These are phyloP conservation scores for Anoplius nigerrimus DNA, from an alignment of 2,888 invertebrate genomes.

Conservation along the genomic window DNA sequence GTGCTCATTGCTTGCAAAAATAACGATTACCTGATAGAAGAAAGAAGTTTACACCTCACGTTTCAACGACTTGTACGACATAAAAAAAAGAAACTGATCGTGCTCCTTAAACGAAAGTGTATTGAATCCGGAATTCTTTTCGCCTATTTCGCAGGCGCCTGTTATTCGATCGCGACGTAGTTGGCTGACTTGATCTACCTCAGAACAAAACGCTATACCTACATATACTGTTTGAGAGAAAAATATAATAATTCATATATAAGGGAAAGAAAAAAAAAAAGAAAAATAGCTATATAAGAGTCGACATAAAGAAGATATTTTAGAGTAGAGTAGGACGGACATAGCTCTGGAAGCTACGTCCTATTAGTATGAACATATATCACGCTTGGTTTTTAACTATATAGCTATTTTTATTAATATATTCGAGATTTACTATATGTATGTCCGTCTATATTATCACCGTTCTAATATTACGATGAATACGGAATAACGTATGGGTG, in stretches of 20 bases:
- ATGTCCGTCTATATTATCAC: slow-evolving; percentile 1
- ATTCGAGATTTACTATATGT: background rate
- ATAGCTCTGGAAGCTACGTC: slow-evolving; percentile 2
- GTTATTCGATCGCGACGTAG: background rate
- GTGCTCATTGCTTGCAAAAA: slow-evolving; percentile 2
- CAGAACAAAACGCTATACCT: slow-evolving; percentile 6
- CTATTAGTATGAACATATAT: slow-evolving; percentile 5
- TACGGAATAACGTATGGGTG: too few species aligned
- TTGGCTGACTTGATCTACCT: slow-evolving; percentile 8
- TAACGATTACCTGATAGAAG: slow-evolving; percentile 2
- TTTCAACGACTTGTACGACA: background rate
- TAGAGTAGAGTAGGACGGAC: slow-evolving; percentile 2
- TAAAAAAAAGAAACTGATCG: slow-evolving; percentile 1
- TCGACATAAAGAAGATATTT: slow-evolving; percentile 3
- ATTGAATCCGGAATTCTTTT: background rate
- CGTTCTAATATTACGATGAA: background rate
- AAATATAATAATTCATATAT: slow-evolving; percentile 4
- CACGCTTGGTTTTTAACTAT: slow-evolving; percentile 3
- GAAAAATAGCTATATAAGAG: slow-evolving; percentile 5
- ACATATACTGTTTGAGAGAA: slow-evolving; percentile 1
- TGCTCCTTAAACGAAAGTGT: slow-evolving; percentile 3
- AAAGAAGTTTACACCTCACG: background rate
- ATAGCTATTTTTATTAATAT: slow-evolving; percentile 6
- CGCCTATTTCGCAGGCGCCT: background rate
- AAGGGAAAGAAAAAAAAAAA: background rate